Base-by-base conservation (phyloP, 2,797 vertebrate genomes). In the Sebastes iracundus region DNA sequence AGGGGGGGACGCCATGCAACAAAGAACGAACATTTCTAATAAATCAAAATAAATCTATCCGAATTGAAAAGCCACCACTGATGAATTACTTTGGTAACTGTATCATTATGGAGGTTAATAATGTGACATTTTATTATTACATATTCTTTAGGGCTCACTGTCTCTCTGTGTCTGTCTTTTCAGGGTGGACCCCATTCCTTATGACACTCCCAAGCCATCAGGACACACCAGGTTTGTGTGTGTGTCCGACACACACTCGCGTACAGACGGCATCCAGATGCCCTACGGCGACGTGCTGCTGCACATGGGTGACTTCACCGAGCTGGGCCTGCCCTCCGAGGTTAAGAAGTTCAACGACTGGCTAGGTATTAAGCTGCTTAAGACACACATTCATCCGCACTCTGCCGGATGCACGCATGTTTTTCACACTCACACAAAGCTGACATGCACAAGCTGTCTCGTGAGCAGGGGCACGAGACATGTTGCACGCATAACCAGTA, bases 321-420 rank as follows among this genome's bases (percentile, higher is more conserved):
- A 99, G 93, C 97, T 99, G 94, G 98, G 98, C 89, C 96, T 99
- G 93, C 98, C 98, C 92, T 98, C 98, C 33, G 98, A 99, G 97
- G 98, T 99, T 93, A 99, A 99, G 97, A 99, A 99, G 97, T 99
- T 99, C 97, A 99, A 99, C 97, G 98, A 99, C 96, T 99, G 98
- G 98, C 97, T 99, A 97, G 98, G 98, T 99, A 97, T 94, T 95
- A 72, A 86, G 64, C 82, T 20, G 76, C 72, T 87, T 58, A 64
- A 72, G 14, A 23, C 74, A 53, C 73, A 25, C 64, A 62, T 30
- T 70, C 27, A 52, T 25, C 28, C 53, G 18, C 77, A 38, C 60
- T 22, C 80, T 13, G 28, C 62, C 33, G 33, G 27, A 60, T 18
- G 4, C 65, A 61, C 23, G 11, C 77, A 23, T 38, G 25, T 16